phyloP scores from a whole-genome alignment of 2,797 vertebrate genomes.

The Graptemys geographica region DNA sequence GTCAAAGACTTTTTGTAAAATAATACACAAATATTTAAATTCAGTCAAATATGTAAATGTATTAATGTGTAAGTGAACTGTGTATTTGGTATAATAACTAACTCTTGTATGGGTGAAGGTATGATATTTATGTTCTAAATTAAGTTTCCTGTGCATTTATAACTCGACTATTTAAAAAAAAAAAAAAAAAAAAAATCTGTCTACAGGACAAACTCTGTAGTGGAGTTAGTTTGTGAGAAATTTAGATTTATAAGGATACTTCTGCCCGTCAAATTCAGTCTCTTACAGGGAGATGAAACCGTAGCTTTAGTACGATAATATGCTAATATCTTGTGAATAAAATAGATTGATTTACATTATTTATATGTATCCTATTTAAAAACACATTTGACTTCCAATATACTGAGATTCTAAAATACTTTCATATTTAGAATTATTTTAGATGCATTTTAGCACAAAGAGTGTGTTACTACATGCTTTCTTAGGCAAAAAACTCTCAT shows the following conservation, averaged over 20 bases:
- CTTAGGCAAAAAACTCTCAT: neutral
- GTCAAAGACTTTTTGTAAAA: neutral
- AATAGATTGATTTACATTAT: neutral
- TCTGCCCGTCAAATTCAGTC: fast-evolving
- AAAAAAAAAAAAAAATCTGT: neutral
- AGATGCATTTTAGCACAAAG: neutral
- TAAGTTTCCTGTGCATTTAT: neutral
- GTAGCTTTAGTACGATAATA: fast-evolving
- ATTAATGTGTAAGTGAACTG: neutral
- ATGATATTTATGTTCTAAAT: neutral
- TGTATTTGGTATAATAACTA: neutral
- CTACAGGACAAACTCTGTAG: neutral
- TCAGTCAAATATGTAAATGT: no score
- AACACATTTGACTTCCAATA: neutral
- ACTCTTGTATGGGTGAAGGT: neutral
- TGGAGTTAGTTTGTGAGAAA: neutral
- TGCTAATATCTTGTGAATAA: neutral
- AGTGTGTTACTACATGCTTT: neutral
- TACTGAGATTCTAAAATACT: neutral
- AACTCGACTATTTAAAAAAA: fast-evolving
- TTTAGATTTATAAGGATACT: conserved; percentile 1
- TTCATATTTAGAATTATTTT: neutral
- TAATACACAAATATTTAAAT: neutral
- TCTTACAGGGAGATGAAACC: neutral
- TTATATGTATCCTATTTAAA: neutral